Percentiles rank a stretch among this genome's conserved stretches.
These are phyloP conservation scores for Scrobipalpa costella DNA, from an alignment of 2,888 invertebrate species.

Conservation along the genomic window DNA sequence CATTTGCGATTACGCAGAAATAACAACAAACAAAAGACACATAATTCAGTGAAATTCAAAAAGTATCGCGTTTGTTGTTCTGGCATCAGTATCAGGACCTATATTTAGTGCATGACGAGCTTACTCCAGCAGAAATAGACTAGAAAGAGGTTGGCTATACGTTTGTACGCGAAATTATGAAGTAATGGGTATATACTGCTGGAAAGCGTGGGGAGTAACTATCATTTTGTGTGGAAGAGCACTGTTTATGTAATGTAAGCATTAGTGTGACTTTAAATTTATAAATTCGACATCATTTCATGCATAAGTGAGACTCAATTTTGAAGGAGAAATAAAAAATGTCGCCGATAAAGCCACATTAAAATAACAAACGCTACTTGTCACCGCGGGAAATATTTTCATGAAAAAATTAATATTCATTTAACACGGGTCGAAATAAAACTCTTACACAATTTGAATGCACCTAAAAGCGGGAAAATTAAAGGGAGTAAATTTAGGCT, in stretches of 20 bases:
- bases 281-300: too few relatives aligned
- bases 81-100: slow-evolving; percentile 51
- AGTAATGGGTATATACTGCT: slow-evolving; percentile 19
- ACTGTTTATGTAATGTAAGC: neutral
- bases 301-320: too few relatives aligned
- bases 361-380: too few relatives aligned
- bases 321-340: too few relatives aligned
- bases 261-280: too few relatives aligned
- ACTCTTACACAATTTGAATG: too few relatives aligned
- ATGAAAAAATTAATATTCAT: too few relatives aligned
- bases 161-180: slow-evolving; percentile 16
- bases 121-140: slow-evolving; percentile 41
- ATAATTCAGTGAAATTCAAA: slow-evolving; percentile 12
- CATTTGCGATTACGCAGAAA: neutral
- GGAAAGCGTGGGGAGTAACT: slow-evolving; percentile 6
- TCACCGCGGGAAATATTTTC: too few relatives aligned
- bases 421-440: too few relatives aligned
- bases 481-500: too few relatives aligned
- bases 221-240: neutral
- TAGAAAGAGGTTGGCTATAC: slow-evolving; percentile 38
- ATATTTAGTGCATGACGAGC: slow-evolving; percentile 45
- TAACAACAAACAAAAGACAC: neutral
- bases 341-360: too few relatives aligned
- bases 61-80: slow-evolving; percentile 37
- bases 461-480: too few relatives aligned